Percentiles rank a stretch among this genome's conserved stretches.
phyloP scores from a whole-genome alignment of 2,113 vertebrate genomes.

The Trochalopteron elliotii region DNA sequence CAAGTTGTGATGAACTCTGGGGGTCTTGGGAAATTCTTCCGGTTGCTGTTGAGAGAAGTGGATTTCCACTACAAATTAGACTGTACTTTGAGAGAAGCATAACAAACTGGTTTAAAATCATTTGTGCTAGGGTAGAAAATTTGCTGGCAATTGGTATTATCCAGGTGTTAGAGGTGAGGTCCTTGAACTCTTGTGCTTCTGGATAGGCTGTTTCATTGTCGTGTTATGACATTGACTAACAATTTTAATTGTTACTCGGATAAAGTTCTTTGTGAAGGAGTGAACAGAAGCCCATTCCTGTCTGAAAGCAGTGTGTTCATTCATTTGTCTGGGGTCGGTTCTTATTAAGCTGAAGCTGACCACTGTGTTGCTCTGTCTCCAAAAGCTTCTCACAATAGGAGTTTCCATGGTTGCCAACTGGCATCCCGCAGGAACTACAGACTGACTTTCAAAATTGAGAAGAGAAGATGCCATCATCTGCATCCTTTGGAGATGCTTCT shows the following conservation, averaged over 20 bases:
- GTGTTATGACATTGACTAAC: not conserved
- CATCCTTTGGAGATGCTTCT: not conserved
- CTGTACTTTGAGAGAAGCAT: not conserved
- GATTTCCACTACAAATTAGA: not conserved
- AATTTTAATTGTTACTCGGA: conserved; percentile 36
- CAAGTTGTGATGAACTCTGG: not conserved
- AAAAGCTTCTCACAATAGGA: conserved; percentile 7
- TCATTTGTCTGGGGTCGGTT: not conserved
- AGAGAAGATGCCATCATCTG: not conserved
- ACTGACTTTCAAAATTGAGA: not conserved
- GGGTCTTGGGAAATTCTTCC: not conserved
- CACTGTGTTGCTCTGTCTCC: not conserved
- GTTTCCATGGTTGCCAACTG: conserved; percentile 26
- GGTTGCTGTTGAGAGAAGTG: not conserved
- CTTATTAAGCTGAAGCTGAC: conserved; percentile 18
- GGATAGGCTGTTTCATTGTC: not conserved
- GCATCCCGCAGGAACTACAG: not conserved
- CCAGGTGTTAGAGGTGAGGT: not conserved
- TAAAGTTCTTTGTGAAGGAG: not conserved
- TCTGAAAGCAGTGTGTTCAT: not conserved
- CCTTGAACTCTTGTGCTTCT: not conserved
- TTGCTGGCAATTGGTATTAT: not conserved
- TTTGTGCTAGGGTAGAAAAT: not conserved
- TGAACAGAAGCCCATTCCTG: conserved; percentile 10
- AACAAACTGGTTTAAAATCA: not conserved